These are phyloP conservation scores for Oithona nana DNA, from an alignment of 2,888 invertebrate species.

Conservation along the genomic window DNA sequence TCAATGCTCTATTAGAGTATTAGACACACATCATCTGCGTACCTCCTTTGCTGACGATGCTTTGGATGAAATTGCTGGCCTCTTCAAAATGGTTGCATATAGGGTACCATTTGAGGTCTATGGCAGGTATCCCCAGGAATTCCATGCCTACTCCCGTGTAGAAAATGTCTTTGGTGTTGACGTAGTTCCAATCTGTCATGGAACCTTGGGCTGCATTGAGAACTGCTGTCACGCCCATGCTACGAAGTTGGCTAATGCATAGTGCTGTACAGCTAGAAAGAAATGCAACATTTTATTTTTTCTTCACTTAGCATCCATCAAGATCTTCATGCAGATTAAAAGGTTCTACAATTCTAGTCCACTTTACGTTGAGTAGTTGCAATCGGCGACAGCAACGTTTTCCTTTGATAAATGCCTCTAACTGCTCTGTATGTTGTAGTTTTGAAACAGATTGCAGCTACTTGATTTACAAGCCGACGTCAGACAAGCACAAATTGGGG, in stretches of 20 bases:
- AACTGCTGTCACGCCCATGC: slow-evolving; percentile 29
- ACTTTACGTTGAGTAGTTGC: too few relatives aligned
- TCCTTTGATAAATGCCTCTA: too few relatives aligned
- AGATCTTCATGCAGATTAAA: too few relatives aligned
- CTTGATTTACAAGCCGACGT: too few relatives aligned
- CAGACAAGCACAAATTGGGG: too few relatives aligned
- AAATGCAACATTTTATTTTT: too few relatives aligned
- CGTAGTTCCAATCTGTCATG: slow-evolving; percentile 24
- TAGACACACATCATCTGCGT: too few relatives aligned
- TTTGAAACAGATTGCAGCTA: too few relatives aligned
- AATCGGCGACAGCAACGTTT: too few relatives aligned
- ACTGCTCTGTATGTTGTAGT: too few relatives aligned
- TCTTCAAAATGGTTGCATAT: slow-evolving; percentile 28
- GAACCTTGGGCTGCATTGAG: slow-evolving; percentile 30
- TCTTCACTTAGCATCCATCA: too few relatives aligned
- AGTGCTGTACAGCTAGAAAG: slow-evolving; percentile 29
- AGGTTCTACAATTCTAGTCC: too few relatives aligned
- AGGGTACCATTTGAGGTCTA: slow-evolving; percentile 28
- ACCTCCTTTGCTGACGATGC: slow-evolving; percentile 1
- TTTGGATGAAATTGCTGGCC: slow-evolving; percentile 28
- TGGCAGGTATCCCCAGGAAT: slow-evolving; percentile 30
- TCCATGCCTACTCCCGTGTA: slow-evolving; percentile 24
- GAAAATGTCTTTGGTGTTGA: slow-evolving; percentile 29
- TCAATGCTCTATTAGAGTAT: background rate
- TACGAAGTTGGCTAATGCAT: slow-evolving; percentile 26